Evolutionary conservation across 2,113 vertebrate genomes (phyloP), one percentile per base, ranked within the genome.

Genomic region (Salvelinus alpinus): DNA sequence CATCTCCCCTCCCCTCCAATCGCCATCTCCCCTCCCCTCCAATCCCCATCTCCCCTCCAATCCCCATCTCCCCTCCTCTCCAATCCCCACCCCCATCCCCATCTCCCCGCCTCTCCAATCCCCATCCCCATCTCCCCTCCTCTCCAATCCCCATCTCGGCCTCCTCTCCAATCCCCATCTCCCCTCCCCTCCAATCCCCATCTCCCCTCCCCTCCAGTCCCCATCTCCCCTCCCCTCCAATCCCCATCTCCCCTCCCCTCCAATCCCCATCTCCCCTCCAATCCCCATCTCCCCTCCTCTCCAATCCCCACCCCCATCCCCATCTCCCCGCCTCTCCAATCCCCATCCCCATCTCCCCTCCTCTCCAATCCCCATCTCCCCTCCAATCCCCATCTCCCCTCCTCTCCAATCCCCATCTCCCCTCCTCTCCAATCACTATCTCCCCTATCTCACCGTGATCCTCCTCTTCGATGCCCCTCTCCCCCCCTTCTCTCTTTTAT

Each of bases 41-140:
- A 27, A 27, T 27, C 27, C 27, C 2, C 72, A 68, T 64, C 16
- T 60, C 44, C 60, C 74, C 59, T 51, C 24, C 24, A 7, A 9
- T 27, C n/a, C 22, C 9, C 31, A 1, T n/a, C 9, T 47, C 24
- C 2, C 27, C 27, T 27, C 27, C 1, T 0, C 27, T 22, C 3
- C 70, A 5, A 12, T 9, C 29, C 29, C 29, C 29, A 29, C 4
- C 29, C 5, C 27, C 27, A 29, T 29, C 27, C 27, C 27, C 25
- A 25, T 75, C 78, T 34, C 81, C 82, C 71, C 54, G 83, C 74
- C 73, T 88, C 85, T 75, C 64, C 22, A 8, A n/a, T n/a, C n/a
- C n/a, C n/a, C n/a, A 31, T 5, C 31, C n/a, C 5, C n/a, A 13
- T 22, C n/a, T 13, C 62, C 70, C 27, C 1, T 27, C 27, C 27